phyloP scores from a whole-genome alignment of 1,140 invertebrate species.

The Brachionus koreanus region DNA sequence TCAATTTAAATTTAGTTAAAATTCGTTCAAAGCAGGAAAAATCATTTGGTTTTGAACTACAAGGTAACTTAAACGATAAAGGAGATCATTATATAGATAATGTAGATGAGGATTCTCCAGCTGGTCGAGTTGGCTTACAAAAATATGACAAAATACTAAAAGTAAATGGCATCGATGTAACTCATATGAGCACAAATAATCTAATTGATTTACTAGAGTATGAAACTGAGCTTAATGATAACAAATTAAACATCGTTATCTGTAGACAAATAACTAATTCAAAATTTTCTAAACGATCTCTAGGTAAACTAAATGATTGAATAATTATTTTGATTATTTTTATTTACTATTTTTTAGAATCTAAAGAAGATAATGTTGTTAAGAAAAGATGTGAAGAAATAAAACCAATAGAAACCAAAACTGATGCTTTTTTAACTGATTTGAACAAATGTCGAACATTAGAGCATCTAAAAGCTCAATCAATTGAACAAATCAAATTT shows the following conservation, averaged over 20 bases:
- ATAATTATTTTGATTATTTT: not conserved
- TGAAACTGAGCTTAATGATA: conserved; percentile 6
- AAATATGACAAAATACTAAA: conserved; percentile 11
- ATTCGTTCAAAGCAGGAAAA: not conserved
- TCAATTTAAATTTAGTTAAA: conserved; percentile 34
- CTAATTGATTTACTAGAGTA: conserved; percentile 12
- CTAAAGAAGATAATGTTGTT: not conserved
- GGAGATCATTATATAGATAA: conserved; percentile 5
- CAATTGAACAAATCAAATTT: conserved; percentile 30
- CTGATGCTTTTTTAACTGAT: not conserved
- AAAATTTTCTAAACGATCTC: not conserved
- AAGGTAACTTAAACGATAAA: not conserved
- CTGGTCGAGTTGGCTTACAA: not conserved
- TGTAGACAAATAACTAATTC: not conserved
- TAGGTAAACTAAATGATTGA: not conserved
- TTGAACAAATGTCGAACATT: not conserved
- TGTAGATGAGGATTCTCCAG: not conserved
- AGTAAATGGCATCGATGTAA: conserved; percentile 2
- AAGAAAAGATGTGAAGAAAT: not conserved
- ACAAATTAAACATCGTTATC: not conserved
- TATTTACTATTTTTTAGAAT: not conserved
- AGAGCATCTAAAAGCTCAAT: not conserved
- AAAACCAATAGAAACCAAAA: not conserved
- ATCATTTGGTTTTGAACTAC: conserved; percentile 13
- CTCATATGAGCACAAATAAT: not conserved